Evolutionary conservation across 64 coral and sea anemone species (phyloP).

Genomic region (Orbicella faveolata): DNA sequence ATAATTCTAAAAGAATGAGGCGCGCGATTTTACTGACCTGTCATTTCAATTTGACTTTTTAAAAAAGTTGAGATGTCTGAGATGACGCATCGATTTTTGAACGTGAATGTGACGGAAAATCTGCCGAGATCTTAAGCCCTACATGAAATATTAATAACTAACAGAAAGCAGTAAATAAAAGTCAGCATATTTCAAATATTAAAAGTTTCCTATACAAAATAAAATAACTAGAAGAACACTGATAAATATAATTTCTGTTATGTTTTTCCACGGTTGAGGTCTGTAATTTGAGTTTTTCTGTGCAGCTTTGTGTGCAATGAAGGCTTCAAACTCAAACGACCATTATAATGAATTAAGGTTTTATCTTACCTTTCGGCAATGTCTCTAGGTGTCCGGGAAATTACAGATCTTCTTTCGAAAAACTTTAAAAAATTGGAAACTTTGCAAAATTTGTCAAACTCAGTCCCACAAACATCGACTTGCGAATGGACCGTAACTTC

Average conservation of each 20-base stretch:
- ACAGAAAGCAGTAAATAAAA: background rate
- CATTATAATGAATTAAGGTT: background rate
- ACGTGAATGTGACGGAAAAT: no score
- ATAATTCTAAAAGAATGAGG: no score
- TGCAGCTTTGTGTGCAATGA: no score
- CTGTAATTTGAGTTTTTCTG: no score
- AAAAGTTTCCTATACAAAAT: background rate
- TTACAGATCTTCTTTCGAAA: no score
- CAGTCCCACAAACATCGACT: background rate
- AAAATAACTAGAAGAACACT: no score
- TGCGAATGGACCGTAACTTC: background rate
- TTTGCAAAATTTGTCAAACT: background rate
- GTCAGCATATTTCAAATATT: background rate
- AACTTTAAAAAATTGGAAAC: background rate
- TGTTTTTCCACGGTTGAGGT: no score
- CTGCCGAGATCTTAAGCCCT: background rate
- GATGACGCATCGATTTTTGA: background rate
- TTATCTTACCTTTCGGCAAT: background rate
- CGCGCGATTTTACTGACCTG: no score
- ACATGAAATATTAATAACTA: constrained; percentile 11
- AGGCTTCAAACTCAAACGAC: no score
- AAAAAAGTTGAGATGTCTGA: background rate
- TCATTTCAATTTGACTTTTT: no score
- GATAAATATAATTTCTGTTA: no score
- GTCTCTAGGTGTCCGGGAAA: no score